These are phyloP conservation scores for Morus bassanus DNA, from an alignment of 2,797 vertebrate species.

Conservation along the genomic window DNA sequence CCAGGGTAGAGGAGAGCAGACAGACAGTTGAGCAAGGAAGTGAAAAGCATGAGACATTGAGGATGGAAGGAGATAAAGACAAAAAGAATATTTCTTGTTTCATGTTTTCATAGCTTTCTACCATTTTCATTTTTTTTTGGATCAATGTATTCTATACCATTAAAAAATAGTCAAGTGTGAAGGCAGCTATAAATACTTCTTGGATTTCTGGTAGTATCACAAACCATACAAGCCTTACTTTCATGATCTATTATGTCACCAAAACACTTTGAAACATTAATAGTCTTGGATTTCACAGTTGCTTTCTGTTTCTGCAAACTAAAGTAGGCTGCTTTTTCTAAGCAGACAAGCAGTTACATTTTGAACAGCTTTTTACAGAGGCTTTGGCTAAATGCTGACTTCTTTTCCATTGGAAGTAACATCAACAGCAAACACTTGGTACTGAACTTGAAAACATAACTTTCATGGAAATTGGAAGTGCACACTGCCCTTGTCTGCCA, in stretches of 20 bases:
- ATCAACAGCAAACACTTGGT: background rate
- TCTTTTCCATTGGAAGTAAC: background rate
- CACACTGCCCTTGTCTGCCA: background rate
- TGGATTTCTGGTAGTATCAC: background rate
- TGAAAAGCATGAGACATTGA: background rate
- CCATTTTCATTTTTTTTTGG: conserved; percentile 7
- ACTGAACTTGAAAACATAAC: background rate
- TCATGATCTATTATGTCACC: conserved; percentile 4
- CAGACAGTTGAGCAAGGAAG: background rate
- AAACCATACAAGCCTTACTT: background rate
- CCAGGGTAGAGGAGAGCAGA: background rate
- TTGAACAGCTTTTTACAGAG: conserved; percentile 1
- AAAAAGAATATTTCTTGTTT: background rate
- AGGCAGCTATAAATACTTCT: conserved; percentile 21
- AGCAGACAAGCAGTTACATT: background rate
- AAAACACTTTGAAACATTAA: conserved; percentile 49
- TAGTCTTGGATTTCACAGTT: conserved; percentile 17
- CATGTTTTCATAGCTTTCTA: background rate
- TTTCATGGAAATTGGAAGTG: background rate
- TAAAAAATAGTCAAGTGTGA: background rate
- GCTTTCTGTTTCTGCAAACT: conserved; percentile 2
- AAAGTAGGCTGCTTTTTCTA: background rate
- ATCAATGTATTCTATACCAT: background rate
- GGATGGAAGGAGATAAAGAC: background rate
- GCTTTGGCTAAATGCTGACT: background rate